Evolutionary conservation across 1,140 invertebrate genomes (phyloP).

Genomic region (Drosophila novamexicana): DNA sequence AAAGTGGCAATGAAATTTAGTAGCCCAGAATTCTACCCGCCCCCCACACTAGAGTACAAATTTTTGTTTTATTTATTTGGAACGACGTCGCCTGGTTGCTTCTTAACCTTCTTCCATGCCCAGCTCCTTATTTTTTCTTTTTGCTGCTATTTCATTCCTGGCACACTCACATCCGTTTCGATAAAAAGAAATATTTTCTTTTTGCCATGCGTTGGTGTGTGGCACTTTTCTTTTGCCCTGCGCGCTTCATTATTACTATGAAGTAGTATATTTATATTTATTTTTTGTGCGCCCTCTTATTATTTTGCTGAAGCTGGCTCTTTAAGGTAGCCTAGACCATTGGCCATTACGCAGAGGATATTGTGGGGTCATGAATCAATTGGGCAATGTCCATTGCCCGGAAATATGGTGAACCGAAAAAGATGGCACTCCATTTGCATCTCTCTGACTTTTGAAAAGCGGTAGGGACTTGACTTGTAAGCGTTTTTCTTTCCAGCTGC

Average conservation of each 20-base stretch:
- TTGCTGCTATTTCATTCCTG: slow-evolving; percentile 73
- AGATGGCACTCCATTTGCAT: slow-evolving; percentile 75
- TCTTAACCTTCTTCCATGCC: not conserved
- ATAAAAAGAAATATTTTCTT: slow-evolving; percentile 84
- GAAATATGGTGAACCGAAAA: slow-evolving; percentile 74
- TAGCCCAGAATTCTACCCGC: slow-evolving; percentile 19
- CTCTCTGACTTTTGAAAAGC: not conserved
- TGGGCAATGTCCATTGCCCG: slow-evolving; percentile 76
- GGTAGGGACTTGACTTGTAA: slow-evolving; percentile 3
- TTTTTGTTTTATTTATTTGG: slow-evolving; percentile 69
- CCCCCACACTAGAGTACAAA: slow-evolving; percentile 26
- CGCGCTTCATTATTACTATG: slow-evolving; percentile 73
- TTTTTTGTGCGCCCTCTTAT: slow-evolving; percentile 50
- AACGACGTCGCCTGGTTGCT: slow-evolving; percentile 42
- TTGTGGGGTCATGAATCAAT: slow-evolving; percentile 79
- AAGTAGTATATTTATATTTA: slow-evolving; percentile 75
- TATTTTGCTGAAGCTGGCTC: slow-evolving; percentile 73
- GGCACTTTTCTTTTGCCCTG: slow-evolving; percentile 58
- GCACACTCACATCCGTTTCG: slow-evolving; percentile 82
- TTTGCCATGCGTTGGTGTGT: slow-evolving; percentile 73
- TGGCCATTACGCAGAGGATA: slow-evolving; percentile 78
- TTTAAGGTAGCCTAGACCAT: slow-evolving; percentile 66
- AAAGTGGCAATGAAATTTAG: slow-evolving; percentile 43
- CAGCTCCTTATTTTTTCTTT: slow-evolving; percentile 13
- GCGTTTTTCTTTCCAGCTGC: not conserved